A percentile compares a stretch with the other conserved stretches of the same genome.
These are phyloP conservation scores for Morus bassanus DNA, from an alignment of 2,797 vertebrate species.

Conservation along the genomic window DNA sequence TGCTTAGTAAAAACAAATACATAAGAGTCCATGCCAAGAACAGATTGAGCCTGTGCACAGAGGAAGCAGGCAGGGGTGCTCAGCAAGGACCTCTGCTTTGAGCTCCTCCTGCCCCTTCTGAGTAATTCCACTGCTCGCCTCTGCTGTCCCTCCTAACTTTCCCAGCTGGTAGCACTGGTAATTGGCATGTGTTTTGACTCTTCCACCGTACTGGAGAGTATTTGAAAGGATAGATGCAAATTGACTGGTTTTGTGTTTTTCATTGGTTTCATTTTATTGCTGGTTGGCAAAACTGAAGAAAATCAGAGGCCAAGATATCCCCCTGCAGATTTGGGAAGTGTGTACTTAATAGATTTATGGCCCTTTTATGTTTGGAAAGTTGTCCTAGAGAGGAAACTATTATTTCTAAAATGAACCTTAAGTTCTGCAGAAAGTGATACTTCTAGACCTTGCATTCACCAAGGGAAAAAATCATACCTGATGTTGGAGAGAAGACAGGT, in stretches of 20 bases:
- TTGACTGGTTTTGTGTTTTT: not conserved
- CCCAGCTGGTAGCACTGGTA: not conserved
- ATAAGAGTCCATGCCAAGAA: not conserved
- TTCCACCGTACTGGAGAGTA: not conserved
- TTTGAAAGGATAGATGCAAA: not conserved
- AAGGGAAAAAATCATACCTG: not conserved
- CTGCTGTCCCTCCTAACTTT: not conserved
- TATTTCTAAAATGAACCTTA: slow-evolving; percentile 1
- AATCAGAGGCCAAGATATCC: not conserved
- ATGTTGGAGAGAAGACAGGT: not conserved
- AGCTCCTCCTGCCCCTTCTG: not conserved
- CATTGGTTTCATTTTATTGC: slow-evolving; percentile 18
- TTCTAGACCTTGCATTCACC: not conserved
- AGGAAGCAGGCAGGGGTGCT: not conserved
- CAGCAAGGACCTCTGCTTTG: not conserved
- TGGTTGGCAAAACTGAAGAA: slow-evolving; percentile 10
- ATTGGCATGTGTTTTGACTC: not conserved
- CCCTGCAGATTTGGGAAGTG: not conserved
- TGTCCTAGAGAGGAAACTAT: not conserved
- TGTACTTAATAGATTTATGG: slow-evolving; percentile 8
- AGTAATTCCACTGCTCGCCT: not conserved
- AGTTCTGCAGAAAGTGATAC: slow-evolving; percentile 2
- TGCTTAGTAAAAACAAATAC: not conserved
- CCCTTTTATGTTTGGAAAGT: not conserved
- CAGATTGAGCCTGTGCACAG: not conserved